Base-by-base conservation (phyloP, 2,797 vertebrate species). In the Gallirallus australis region DNA sequence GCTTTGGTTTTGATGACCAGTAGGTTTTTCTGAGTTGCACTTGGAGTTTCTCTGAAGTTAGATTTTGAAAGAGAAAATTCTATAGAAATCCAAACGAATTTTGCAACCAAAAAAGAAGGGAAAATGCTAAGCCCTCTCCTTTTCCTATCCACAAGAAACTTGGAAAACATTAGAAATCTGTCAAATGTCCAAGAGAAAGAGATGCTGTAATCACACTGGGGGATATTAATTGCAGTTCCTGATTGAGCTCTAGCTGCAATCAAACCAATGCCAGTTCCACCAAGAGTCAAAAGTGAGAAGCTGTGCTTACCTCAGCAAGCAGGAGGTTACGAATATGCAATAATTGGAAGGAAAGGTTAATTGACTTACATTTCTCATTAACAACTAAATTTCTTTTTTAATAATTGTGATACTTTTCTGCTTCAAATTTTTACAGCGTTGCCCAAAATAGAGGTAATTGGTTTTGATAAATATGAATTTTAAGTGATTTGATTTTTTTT, bases 281-380 rank as follows among this genome's bases (percentile, higher is more conserved):
- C 59, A 86, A 57, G n/a, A 82, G 48, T 50, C 33, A 31, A 16
- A 68, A 61, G 53, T 23, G 45, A 86, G 84, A 69, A 77, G 31
- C 23, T 48, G 45, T 75, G 60, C 68, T 80, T 59, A 56, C 37
- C 40, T 82, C 48, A 69, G 72, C 12, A 85, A 63, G 23, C 60
- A 91, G 66, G 31, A 76, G 64, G 60, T 75, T 78, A 91, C 25
- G 28, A 61, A 85, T 52, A 53, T 24, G 73, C 35, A 69, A 47
- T 60, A 79, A 66, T 45, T 71, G 14, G 69, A 90, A 54, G 35
- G 68, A 73, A 87, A 92, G 72, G 56, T 93, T 88, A 91, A 92
- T 78, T 65, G 64, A 72, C 63, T 83, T 47, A 61, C 82, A 40
- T 61, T 45, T 76, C 82, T 93, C 68, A 48, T 61, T 76, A 89